Conservation (phyloP, 2,113 vertebrate species). For the Thunnus maccoyii region DNA sequence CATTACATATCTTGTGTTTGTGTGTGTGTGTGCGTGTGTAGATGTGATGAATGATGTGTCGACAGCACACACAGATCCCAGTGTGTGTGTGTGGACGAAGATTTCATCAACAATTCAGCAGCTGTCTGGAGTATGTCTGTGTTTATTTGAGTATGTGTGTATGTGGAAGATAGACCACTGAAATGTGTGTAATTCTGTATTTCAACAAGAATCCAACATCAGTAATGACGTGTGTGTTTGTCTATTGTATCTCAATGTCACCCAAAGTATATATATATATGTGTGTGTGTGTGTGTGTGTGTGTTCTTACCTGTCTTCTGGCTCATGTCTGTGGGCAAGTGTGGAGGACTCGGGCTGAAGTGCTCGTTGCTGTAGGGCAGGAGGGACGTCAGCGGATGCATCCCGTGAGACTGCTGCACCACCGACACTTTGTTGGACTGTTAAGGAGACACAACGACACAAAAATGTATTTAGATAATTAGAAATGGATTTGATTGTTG, state of each 20-base stretch:
- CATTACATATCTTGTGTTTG: neutral
- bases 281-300: neutral
- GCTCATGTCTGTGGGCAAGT: slow-evolving; percentile 94
- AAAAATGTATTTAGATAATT: neutral
- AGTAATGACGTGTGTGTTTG: slow-evolving; percentile 6
- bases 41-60: slow-evolving; percentile 26
- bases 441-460: slow-evolving; percentile 20
- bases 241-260: slow-evolving; percentile 4
- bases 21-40: slow-evolving; percentile 9
- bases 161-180: neutral
- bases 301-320: slow-evolving; percentile 93
- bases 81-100: neutral
- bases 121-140: slow-evolving; percentile 31
- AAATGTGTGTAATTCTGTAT: slow-evolving; percentile 3
- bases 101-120: slow-evolving; percentile 37
- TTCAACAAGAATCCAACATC: neutral
- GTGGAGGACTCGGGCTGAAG: slow-evolving; percentile 93
- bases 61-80: slow-evolving; percentile 28
- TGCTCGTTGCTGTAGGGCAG: slow-evolving; percentile 96
- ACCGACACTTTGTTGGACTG: slow-evolving; percentile 98
- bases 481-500: no score
- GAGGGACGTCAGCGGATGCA: slow-evolving; percentile 95
- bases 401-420: slow-evolving; percentile 94
- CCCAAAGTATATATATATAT: neutral
- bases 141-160: slow-evolving; percentile 21